Evolutionary conservation across 2,888 invertebrate genomes (phyloP), one percentile per base, ranked within the genome.

Genomic region (Lithophane semibrunnea): DNA sequence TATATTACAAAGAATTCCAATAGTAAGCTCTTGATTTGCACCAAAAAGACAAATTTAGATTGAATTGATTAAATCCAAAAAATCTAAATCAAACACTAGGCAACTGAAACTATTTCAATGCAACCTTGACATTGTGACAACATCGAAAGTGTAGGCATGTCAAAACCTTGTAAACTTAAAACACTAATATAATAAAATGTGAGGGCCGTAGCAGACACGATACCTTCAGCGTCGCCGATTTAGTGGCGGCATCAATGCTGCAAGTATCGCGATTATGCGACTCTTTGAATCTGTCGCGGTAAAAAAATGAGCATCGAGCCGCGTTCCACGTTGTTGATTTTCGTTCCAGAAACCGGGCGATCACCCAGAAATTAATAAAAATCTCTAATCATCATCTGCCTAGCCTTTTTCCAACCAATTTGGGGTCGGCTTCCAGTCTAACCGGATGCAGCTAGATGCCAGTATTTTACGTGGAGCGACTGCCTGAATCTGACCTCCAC

Each of bases 81-180:
- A 9, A 73, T 52, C 3, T 18, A 66, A 73, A 44, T 21, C n/a
- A 37, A 70, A 54, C 12, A 21, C 9, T 56, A n/a, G 12, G 24
- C 24, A 44, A 77, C 29, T 68, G 68, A 37, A 73, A 44, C 44
- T 21, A 58, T 63, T 67, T 29, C 18, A 16, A 54, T 37, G 44
- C 29, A 60, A 63, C 70, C 67, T 84, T 71, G 70, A 49, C 63
- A 70, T 63, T 70, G 29, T 37, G 54, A 47, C 9, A 68, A 47
- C 52, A 71, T 21, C 47, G 12, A 29, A 4, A 65, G 16, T 37
- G 29, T 10, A 42, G 18, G 79, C 70, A 54, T 84, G 68, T 56
- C 13, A 18, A 52, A 56, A 5, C 3, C 29, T 65, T 56, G 8
- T 75, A 21, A 72, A 66, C 13, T 0, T 61, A 16, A 66, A 0